Conservation (phyloP, 1,140 invertebrate species). For the Lordiphosa collinella region DNA sequence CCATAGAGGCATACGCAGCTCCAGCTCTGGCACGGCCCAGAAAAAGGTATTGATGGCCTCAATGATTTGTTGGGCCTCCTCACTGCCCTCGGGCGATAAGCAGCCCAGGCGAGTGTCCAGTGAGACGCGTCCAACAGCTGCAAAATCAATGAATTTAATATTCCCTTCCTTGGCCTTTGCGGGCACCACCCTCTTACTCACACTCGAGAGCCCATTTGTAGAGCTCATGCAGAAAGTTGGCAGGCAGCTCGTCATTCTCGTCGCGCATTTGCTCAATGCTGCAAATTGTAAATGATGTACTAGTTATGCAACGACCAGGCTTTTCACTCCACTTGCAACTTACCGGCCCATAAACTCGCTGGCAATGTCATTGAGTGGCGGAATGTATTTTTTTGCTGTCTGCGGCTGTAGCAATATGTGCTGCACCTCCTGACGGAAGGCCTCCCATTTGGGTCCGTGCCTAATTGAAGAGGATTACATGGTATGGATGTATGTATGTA, state of each 20-base stretch:
- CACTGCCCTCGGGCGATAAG: constrained; percentile 83
- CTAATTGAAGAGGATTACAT: constrained; percentile 80
- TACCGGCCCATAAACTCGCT: constrained; percentile 86
- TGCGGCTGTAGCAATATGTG: constrained; percentile 89
- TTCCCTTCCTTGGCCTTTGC: background rate
- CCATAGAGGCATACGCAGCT: constrained; percentile 90
- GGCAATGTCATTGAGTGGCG: constrained; percentile 87
- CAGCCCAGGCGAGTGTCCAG: constrained; percentile 90
- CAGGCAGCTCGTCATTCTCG: constrained; percentile 85
- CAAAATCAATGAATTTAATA: background rate
- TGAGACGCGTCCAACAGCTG: constrained; percentile 90
- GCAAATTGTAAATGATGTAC: constrained; percentile 14
- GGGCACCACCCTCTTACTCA: constrained; percentile 80
- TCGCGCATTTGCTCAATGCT: constrained; percentile 86
- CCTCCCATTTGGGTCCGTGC: constrained; percentile 91
- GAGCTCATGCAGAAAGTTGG: constrained; percentile 89
- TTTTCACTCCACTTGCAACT: constrained; percentile 19
- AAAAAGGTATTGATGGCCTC: constrained; percentile 90
- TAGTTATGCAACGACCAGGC: constrained; percentile 12
- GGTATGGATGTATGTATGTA: background rate
- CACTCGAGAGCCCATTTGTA: constrained; percentile 95
- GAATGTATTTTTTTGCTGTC: constrained; percentile 87
- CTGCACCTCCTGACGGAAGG: constrained; percentile 90
- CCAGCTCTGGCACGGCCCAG: constrained; percentile 88
- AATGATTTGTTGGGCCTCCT: constrained; percentile 87